A percentile compares a stretch with the other conserved stretches of the same genome.
phyloP scores from a whole-genome alignment of 2,797 vertebrate species.

The Chelon auratus region DNA sequence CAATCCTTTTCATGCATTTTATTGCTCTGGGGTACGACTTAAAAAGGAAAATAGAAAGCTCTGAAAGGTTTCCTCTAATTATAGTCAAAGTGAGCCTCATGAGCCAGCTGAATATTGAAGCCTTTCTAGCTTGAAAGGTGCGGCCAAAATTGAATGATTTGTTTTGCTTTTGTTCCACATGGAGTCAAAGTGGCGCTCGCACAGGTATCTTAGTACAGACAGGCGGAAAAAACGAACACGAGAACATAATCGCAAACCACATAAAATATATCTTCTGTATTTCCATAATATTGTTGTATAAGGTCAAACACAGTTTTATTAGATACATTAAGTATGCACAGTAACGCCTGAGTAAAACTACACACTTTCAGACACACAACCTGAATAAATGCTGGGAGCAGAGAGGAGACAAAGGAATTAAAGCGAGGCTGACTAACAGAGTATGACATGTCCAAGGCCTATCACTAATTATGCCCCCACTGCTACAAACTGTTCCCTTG shows the following conservation, averaged over 20 bases:
- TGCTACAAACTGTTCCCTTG: conserved; percentile 68
- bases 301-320: conserved; percentile 7
- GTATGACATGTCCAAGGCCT: conserved; percentile 76
- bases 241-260: background rate
- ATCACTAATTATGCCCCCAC: conserved; percentile 78
- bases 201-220: conserved; percentile 12
- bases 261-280: background rate
- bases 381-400: conserved; percentile 59
- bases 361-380: conserved; percentile 43
- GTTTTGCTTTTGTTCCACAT: conserved; percentile 39
- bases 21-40: conserved; percentile 38
- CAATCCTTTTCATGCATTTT: conserved; percentile 50
- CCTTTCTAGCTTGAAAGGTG: conserved; percentile 17
- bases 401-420: conserved; percentile 71
- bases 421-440: conserved; percentile 72
- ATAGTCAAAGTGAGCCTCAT: conserved; percentile 35
- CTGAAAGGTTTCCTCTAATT: conserved; percentile 58
- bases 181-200: conserved; percentile 42
- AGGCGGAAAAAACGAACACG: background rate
- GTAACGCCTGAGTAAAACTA: conserved; percentile 33
- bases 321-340: conserved; percentile 36
- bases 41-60: conserved; percentile 41
- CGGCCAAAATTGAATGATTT: conserved; percentile 33
- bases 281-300: background rate
- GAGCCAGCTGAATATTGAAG: conserved; percentile 36